Evolutionary conservation across 1,140 invertebrate species (phyloP), one percentile per base, ranked within the genome.

Genomic region (Diachasma alloeum): DNA sequence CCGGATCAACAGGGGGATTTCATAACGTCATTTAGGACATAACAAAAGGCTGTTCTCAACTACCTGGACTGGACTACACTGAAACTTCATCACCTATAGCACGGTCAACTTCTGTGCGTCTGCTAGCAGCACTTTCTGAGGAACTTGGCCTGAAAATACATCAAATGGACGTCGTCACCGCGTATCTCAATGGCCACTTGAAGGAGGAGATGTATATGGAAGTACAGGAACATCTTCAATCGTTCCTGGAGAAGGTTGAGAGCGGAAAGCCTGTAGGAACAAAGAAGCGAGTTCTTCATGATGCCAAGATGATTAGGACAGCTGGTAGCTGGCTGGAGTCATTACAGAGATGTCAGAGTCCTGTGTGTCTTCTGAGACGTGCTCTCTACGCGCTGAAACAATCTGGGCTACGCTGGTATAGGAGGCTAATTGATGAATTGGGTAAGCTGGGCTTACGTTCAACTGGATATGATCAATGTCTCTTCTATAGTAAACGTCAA

Each of bases 161-260:
- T 4, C 82, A 86, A 46, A 81, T 87, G 42, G 87, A 89, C 72
- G 81, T 89, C 0, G 84, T 82, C 77, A 87, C 85, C n/a, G 88
- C 88, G 17, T 90, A 88, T 79, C 74, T 90, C 13, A 80, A 90
- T 82, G 89, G 86, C 17, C 76, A 87, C n/a, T 59, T 90, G 19
- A 74, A 85, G 36, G 88, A 90, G 78, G 80, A 81, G 13, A 84
- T 91, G 19, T 90, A 82, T 76, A 90, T 91, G 85, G 26, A 79
- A 74, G 81, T 84, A 74, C 88, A 89, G 48, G 48, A 87, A 44
- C 84, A 83, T 26, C 79, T 36, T 0, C 3, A 36, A 3, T 3
- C 4, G 9, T 36, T 36, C 11, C 26, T 36, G 3, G 11, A 36
- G 26, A 67, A 11, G 26, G 22, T n/a, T 9, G 26, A 6, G 2